Conservation (phyloP, 2,113 vertebrate genomes). For the Acinonyx jubatus region DNA sequence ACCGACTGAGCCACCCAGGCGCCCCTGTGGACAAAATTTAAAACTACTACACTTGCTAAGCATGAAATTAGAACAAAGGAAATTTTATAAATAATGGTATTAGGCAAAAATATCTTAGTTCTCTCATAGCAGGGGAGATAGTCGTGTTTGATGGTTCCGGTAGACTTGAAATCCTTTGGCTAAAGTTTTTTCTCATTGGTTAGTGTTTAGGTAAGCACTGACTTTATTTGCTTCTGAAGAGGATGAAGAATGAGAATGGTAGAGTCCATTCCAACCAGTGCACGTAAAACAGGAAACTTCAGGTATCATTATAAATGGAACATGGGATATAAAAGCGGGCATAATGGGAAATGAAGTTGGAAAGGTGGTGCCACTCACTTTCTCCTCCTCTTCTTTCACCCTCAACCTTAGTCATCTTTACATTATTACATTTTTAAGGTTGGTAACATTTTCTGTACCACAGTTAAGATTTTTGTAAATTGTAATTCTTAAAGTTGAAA, state of each 20-base stretch:
- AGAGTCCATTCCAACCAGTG: background rate
- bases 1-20: no score
- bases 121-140: background rate
- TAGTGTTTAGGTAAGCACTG: background rate
- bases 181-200: background rate
- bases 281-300: background rate
- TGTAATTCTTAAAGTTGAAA: background rate
- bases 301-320: background rate
- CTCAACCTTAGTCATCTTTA: background rate
- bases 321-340: background rate
- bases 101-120: background rate
- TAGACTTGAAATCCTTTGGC: background rate
- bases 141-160: background rate
- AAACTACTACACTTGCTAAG: background rate
- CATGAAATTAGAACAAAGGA: background rate
- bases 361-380: background rate
- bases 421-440: conserved; percentile 15
- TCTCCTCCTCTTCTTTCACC: background rate
- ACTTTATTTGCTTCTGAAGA: background rate
- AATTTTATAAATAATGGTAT: background rate
- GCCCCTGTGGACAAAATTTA: background rate
- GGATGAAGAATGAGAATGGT: background rate
- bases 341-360: background rate
- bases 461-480: background rate
- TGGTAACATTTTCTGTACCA: background rate